Percentiles rank a stretch among this genome's conserved stretches.
Conservation (phyloP, 2,888 invertebrate genomes). For the Synergus laeviventris region DNA sequence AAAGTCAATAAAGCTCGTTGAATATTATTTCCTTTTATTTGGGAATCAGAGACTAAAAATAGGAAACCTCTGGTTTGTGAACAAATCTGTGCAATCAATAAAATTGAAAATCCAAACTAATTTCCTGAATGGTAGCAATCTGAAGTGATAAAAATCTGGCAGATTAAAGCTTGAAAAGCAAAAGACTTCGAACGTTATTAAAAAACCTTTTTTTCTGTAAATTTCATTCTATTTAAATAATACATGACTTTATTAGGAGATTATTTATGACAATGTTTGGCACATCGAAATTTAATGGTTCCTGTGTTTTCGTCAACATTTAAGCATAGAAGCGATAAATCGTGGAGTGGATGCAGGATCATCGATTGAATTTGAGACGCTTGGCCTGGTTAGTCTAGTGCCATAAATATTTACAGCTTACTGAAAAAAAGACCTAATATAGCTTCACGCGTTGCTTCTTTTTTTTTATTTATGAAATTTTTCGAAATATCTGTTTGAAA, state of each 20-base stretch:
- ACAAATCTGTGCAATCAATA: background rate
- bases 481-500: too few species aligned
- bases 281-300: background rate
- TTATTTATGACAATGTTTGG: background rate
- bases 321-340: background rate
- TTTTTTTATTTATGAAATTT: too few species aligned
- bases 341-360: background rate
- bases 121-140: background rate
- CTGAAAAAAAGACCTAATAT: background rate
- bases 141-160: background rate
- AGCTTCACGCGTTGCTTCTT: background rate
- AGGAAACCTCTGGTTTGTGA: background rate
- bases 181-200: background rate
- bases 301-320: background rate
- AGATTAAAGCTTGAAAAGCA: background rate
- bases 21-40: background rate
- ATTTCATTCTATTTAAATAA: background rate
- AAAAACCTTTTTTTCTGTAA: background rate
- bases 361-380: background rate
- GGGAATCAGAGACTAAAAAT: background rate
- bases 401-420: background rate
- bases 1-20: background rate
- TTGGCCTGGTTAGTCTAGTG: constrained; percentile 8
- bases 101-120: constrained; percentile 11
- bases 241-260: too few species aligned